Evolutionary conservation across 1,140 invertebrate genomes (phyloP), one percentile per base, ranked within the genome.

Genomic region (Zaprionus vittiger): DNA sequence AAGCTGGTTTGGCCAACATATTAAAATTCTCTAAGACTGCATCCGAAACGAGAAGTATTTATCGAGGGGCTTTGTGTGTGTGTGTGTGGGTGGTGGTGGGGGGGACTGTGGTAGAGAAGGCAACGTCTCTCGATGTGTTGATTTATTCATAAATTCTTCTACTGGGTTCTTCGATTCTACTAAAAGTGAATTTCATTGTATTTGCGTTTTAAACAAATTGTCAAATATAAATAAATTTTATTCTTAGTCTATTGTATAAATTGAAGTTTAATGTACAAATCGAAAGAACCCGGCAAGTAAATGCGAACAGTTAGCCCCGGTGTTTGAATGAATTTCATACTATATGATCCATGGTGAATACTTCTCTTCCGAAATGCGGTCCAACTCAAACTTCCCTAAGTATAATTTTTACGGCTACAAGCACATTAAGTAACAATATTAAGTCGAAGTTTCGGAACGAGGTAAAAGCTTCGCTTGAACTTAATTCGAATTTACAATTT

Each of bases 331-430:
- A 47, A 47, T 47, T 47, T 11, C n/a, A 17, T 17, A 47, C 41
- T 47, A n/a, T 44, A 17, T 17, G 47, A 20, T 24, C 47, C 47
- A 20, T 5, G 47, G 12, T 22, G 20, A 20, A 52, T 22, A 52
- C 20, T 24, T 52, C 47, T 52, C 20, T 7, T 22, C 20, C 22
- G 4, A 52, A 1, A 20, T 52, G 47, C 47, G 47, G 12, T 52
- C 47, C 9, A 52, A 52, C 47, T 52, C 20, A 52, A 24, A 52
- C 47, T 22, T 52, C 22, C 47, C 47, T 52, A 12, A 52, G 47
- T 52, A 52, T 52, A 52, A 12, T 52, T 52, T 49, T 52, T 52
- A 52, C 47, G 20, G 47, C 47, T 52, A 52, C 47, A 52, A 52
- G 47, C 47, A 52, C 20, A 52, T 52, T 52, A 52, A 52, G 47